Evolutionary conservation across 2,797 vertebrate species (phyloP).

Genomic region (Phataginus tetradactyla): DNA sequence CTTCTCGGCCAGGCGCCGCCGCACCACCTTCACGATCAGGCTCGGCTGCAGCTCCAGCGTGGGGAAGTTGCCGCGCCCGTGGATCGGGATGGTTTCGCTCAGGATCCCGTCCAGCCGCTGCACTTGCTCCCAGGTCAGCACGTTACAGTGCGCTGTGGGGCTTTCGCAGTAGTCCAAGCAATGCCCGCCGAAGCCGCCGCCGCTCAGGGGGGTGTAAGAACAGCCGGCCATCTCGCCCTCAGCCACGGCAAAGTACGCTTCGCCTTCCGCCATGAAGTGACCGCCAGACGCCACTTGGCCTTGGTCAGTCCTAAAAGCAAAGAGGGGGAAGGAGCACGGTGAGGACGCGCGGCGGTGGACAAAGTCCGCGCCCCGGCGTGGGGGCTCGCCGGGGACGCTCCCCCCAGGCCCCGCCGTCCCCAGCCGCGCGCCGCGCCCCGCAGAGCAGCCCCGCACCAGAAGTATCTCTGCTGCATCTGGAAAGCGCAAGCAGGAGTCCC

Average conservation of each 20-base stretch:
- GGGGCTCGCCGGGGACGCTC: not conserved
- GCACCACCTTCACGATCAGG: constrained; percentile 97
- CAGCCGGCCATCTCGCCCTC: constrained; percentile 89
- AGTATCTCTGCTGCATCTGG: constrained; percentile 81
- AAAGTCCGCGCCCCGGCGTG: not conserved
- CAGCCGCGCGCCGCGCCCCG: constrained; percentile 44
- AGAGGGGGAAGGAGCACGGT: not conserved
- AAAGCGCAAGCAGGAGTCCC: constrained; percentile 77
- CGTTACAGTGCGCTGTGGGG: constrained; percentile 90
- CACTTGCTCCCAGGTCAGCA: constrained; percentile 99
- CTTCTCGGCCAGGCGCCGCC: constrained; percentile 95
- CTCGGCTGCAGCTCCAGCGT: constrained; percentile 97
- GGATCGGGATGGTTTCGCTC: constrained; percentile 98
- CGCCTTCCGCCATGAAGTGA: constrained; percentile 73
- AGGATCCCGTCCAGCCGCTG: constrained; percentile 96
- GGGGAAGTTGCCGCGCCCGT: constrained; percentile 99
- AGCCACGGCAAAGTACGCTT: constrained; percentile 89
- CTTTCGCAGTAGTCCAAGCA: constrained; percentile 81
- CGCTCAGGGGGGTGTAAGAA: constrained; percentile 71
- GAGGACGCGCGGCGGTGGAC: not conserved
- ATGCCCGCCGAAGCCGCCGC: constrained; percentile 63
- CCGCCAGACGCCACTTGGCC: constrained; percentile 67
- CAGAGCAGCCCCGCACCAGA: constrained; percentile 79
- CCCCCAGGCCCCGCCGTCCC: not conserved
- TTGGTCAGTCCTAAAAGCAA: constrained; percentile 64